Evolutionary conservation across 2,113 vertebrate genomes (phyloP), one percentile per base, ranked within the genome.

Genomic region (Nothoprocta perdicaria): DNA sequence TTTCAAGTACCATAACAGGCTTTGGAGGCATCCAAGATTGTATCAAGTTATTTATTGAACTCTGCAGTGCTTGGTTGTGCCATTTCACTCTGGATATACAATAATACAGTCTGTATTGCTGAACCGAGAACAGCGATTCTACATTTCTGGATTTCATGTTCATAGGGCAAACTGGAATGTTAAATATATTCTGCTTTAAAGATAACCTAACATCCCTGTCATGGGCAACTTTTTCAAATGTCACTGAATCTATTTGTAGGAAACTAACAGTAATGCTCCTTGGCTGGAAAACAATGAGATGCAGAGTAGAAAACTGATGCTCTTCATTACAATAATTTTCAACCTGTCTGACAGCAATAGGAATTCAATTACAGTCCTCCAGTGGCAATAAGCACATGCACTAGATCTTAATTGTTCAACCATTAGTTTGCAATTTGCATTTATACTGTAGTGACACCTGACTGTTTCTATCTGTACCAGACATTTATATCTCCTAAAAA

Each of bases 281-380:
- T 90, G 84, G 86, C 90, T 94, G 61, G 76, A 40, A 91, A 91
- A 96, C 90, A 93, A 91, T 38, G 4, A 94, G 84, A 94, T 87
- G 66, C 62, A 88, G 84, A 93, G 79, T 62, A 89, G 69, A 86
- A 95, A 96, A 95, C 92, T 81, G 90, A 74, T 95, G 89, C 61
- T 92, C 88, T 96, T 95, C 92, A 89, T 96, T 94, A 93, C 80
- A 60, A 81, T 78, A 68, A 94, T 96, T 96, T 96, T 62, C 75
- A 92, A 94, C 94, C 92, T 92, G 95, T 92, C 95, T 96, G 95
- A 92, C 86, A 96, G 96, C 93, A 93, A 95, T 89, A 96, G 84
- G 81, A 96, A 96, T 97, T 96, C 94, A 96, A 94, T 96, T 97
- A 96, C 72, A 88, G 68, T 95, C 77, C 94, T 95, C 95, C 89